Percentiles rank a stretch among this genome's conserved stretches.
Conservation (phyloP, 2,113 vertebrate genomes). For the Micronycteris hirsuta region DNA sequence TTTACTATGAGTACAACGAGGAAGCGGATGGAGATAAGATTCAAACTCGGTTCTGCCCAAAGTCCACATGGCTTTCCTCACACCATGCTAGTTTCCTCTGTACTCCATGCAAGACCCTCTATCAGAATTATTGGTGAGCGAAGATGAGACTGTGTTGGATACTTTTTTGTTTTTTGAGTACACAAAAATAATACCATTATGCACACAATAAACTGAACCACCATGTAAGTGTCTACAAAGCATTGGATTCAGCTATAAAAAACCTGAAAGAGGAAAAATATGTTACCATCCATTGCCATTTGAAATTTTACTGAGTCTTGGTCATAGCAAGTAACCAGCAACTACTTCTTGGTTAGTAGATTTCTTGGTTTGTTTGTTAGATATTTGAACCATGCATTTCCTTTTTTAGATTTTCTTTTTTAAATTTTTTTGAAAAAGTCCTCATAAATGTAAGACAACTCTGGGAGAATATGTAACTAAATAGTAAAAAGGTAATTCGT, state of each 20-base stretch:
- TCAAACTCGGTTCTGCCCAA: not conserved
- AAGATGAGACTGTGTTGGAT: not conserved
- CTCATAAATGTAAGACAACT: not conserved
- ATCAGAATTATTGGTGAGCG: not conserved
- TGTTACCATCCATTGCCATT: not conserved
- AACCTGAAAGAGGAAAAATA: not conserved
- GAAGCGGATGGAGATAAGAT: not conserved
- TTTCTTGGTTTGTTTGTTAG: not conserved
- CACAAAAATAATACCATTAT: not conserved
- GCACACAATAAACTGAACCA: not conserved
- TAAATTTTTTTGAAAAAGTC: not conserved
- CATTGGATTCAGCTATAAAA: not conserved
- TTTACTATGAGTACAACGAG: not conserved
- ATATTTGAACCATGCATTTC: not conserved
- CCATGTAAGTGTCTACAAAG: not conserved
- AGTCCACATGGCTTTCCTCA: not conserved
- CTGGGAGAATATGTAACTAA: not conserved
- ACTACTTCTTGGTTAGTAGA: not conserved
- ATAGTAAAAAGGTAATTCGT: not conserved
- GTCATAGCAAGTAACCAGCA: not conserved
- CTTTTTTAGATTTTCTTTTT: not conserved
- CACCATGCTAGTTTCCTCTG: not conserved
- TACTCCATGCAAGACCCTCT: not conserved
- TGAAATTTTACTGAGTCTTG: not conserved
- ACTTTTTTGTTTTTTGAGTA: not conserved